Evolutionary conservation across 2,888 invertebrate genomes (phyloP).

Genomic region (Drosophila subquinaria): DNA sequence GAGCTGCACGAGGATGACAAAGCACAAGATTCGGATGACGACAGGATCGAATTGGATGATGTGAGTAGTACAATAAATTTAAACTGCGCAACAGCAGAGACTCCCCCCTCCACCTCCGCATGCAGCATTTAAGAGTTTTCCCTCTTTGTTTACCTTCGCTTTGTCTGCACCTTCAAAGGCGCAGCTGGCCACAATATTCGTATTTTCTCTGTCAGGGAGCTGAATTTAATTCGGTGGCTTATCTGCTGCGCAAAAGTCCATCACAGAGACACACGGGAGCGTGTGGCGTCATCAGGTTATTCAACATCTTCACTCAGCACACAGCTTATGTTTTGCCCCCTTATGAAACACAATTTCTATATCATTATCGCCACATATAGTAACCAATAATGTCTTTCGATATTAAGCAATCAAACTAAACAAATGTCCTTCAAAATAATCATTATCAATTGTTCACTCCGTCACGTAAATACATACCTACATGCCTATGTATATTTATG

Average conservation of each 20-base stretch:
- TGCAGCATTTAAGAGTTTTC: conserved; percentile 40
- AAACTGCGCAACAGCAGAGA: conserved; percentile 61
- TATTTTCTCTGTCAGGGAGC: conserved; percentile 36
- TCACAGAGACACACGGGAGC: conserved; percentile 13
- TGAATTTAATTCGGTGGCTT: conserved; percentile 56
- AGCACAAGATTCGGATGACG: conserved; percentile 91
- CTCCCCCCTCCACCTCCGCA: neutral
- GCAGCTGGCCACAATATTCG: conserved; percentile 19
- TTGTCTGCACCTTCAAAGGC: conserved; percentile 38
- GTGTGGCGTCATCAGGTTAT: conserved; percentile 65
- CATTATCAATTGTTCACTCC: conserved; percentile 63
- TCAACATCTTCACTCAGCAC: conserved; percentile 45
- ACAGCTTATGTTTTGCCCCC: conserved; percentile 1
- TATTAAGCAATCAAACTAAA: conserved; percentile 62
- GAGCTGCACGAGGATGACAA: conserved; percentile 94
- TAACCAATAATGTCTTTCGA: conserved; percentile 16
- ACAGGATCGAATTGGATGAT: conserved; percentile 94
- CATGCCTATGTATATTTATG: conserved; percentile 5
- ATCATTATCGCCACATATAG: conserved; percentile 43
- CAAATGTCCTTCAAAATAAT: conserved; percentile 79
- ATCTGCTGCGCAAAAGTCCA: conserved; percentile 79
- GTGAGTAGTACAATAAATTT: conserved; percentile 86
- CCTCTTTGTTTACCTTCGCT: conserved; percentile 73
- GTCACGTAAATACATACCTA: conserved; percentile 21
- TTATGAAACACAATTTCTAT: conserved; percentile 18